These are phyloP conservation scores for Leucophenga maculata DNA, from an alignment of 2,888 invertebrate species.

Conservation along the genomic window DNA sequence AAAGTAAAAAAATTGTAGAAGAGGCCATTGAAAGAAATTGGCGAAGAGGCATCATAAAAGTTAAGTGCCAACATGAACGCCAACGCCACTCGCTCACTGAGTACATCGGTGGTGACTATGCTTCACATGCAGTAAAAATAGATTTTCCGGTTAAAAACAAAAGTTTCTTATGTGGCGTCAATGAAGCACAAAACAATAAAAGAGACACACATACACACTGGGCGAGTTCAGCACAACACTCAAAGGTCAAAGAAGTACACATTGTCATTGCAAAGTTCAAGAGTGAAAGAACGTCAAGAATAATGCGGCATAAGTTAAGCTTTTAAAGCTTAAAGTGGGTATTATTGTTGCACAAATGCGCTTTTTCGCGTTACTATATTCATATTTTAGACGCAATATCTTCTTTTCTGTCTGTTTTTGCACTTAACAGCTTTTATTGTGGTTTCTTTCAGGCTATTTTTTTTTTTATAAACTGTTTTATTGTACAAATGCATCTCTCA, in stretches of 20 bases:
- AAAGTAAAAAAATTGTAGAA: conserved; percentile 1
- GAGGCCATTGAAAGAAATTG: background rate
- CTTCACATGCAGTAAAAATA: conserved; percentile 5
- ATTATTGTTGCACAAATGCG: conserved; percentile 1
- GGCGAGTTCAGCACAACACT: background rate
- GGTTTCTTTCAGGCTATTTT: too few relatives aligned
- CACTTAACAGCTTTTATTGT: too few relatives aligned
- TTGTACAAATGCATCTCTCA: too few relatives aligned
- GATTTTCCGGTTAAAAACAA: conserved; percentile 14
- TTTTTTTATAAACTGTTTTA: too few relatives aligned
- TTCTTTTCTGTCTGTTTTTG: too few relatives aligned
- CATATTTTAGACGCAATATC: too few relatives aligned
- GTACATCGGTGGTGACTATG: background rate
- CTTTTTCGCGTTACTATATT: background rate
- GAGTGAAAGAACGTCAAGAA: background rate
- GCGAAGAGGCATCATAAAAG: conserved; percentile 7
- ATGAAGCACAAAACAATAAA: background rate
- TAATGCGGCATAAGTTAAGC: background rate
- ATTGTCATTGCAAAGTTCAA: conserved; percentile 1
- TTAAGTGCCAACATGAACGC: conserved; percentile 9
- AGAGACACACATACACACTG: background rate
- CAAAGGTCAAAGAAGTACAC: conserved; percentile 17
- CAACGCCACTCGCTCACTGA: background rate
- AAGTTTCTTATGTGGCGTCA: conserved; percentile 1
- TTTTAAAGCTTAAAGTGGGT: conserved; percentile 1